Conservation (phyloP, 2,888 invertebrate genomes). For the Sympetrum striolatum region DNA sequence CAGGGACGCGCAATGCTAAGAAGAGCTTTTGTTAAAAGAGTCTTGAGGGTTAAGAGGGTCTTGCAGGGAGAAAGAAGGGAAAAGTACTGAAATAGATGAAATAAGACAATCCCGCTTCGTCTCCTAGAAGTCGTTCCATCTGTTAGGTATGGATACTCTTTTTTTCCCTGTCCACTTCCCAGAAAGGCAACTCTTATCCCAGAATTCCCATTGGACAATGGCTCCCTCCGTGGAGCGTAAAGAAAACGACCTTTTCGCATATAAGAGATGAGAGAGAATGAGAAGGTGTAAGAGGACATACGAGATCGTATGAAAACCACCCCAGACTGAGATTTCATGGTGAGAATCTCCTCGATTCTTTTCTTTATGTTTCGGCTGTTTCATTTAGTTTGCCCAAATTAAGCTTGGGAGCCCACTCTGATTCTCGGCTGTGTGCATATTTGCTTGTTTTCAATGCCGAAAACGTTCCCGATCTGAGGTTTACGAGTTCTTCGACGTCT, state of each 20-base stretch:
- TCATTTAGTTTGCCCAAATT: no score
- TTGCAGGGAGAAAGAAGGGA: neutral
- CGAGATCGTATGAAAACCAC: constrained; percentile 15
- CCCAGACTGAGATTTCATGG: no score
- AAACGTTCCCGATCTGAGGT: no score
- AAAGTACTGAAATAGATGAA: neutral
- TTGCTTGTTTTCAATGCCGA: no score
- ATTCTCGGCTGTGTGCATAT: no score
- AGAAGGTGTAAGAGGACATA: neutral
- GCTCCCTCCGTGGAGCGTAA: neutral
- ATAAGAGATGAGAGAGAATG: neutral
- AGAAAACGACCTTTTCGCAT: neutral
- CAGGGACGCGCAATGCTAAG: neutral
- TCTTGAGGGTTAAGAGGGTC: no score
- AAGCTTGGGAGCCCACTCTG: no score
- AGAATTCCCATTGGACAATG: neutral
- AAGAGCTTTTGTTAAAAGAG: neutral
- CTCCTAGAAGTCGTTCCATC: constrained; percentile 9
- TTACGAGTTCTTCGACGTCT: neutral
- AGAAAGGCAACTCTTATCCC: neutral
- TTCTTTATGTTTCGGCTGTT: no score
- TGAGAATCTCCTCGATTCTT: no score
- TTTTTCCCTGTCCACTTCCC: neutral
- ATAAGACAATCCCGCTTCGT: neutral
- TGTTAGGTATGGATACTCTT: constrained; percentile 4